Evolutionary conservation across 2,888 invertebrate species (phyloP).

Genomic region (Chelonus formosanus): DNA sequence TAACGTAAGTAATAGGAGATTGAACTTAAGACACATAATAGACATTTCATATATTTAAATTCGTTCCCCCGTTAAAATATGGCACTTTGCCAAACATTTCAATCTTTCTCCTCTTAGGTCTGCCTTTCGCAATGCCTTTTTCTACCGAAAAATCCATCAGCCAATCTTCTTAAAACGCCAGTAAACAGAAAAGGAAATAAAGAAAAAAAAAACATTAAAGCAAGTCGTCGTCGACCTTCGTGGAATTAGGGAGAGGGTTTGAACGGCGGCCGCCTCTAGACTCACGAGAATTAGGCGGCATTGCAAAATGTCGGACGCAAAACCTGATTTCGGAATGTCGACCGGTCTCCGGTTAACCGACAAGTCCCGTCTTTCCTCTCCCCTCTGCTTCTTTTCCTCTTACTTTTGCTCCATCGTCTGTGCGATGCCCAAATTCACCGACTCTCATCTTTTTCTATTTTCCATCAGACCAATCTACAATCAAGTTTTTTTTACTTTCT

Average conservation of each 20-base stretch:
- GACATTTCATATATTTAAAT: constrained; percentile 5
- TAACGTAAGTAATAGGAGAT: constrained; percentile 42
- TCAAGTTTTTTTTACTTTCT: constrained; percentile 9
- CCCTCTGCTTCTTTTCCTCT: constrained; percentile 14
- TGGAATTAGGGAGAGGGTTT: constrained; percentile 42
- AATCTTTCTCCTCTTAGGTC: neutral
- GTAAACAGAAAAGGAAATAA: constrained; percentile 16
- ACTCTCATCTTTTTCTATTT: constrained; percentile 30
- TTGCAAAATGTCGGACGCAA: constrained; percentile 51
- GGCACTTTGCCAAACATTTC: constrained; percentile 15
- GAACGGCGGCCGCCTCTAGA: constrained; percentile 37
- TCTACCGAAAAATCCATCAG: constrained; percentile 2
- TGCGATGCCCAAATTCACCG: constrained; percentile 33
- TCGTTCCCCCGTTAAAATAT: neutral
- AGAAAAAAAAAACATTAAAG: constrained; percentile 14
- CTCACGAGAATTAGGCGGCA: constrained; percentile 43
- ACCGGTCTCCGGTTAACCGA: constrained; percentile 40
- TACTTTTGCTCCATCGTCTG: constrained; percentile 19
- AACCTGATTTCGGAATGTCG: constrained; percentile 54
- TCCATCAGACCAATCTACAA: constrained; percentile 18
- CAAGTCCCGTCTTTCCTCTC: constrained; percentile 29
- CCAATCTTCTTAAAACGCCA: constrained; percentile 18
- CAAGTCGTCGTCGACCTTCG: constrained; percentile 32
- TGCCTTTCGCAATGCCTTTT: constrained; percentile 2
- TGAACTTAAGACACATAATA: constrained; percentile 27